These are phyloP conservation scores for Pomacea canaliculata DNA, from an alignment of 2,888 invertebrate species.

Conservation along the genomic window DNA sequence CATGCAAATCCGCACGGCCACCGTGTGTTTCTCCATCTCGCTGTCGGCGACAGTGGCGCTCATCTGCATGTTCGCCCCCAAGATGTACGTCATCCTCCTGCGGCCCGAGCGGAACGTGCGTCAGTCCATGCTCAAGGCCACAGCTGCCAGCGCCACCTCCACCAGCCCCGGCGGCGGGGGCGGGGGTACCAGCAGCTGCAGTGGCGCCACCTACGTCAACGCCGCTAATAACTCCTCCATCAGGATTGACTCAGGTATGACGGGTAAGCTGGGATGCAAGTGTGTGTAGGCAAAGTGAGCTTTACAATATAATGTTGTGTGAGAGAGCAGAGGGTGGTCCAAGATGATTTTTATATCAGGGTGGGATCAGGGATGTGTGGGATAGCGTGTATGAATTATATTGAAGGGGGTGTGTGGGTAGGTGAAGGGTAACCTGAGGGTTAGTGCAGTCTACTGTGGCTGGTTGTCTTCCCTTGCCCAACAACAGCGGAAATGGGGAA, in stretches of 20 bases:
- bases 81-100: slow-evolving; percentile 90
- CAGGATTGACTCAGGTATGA: slow-evolving; percentile 68
- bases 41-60: slow-evolving; percentile 94
- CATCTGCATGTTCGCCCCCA: slow-evolving; percentile 92
- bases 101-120: slow-evolving; percentile 91
- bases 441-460: too few species aligned
- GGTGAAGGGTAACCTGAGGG: too few species aligned
- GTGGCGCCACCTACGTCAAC: slow-evolving; percentile 25
- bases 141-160: slow-evolving; percentile 34
- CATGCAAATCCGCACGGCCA: slow-evolving; percentile 88
- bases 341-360: too few species aligned
- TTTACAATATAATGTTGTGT: too few species aligned
- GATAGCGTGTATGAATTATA: too few species aligned
- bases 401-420: too few species aligned
- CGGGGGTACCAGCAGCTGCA: slow-evolving; percentile 20
- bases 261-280: slow-evolving; percentile 54
- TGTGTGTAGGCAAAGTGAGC: background rate
- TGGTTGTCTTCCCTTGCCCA: too few species aligned
- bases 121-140: slow-evolving; percentile 72
- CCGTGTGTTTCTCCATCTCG: slow-evolving; percentile 95
- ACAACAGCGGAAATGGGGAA: too few species aligned
- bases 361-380: too few species aligned
- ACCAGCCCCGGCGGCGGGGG: slow-evolving; percentile 24
- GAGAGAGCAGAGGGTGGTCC: too few species aligned
- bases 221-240: slow-evolving; percentile 45